These are phyloP conservation scores for Drosophila prostipennis DNA, from an alignment of 2,888 invertebrate species.

Conservation along the genomic window DNA sequence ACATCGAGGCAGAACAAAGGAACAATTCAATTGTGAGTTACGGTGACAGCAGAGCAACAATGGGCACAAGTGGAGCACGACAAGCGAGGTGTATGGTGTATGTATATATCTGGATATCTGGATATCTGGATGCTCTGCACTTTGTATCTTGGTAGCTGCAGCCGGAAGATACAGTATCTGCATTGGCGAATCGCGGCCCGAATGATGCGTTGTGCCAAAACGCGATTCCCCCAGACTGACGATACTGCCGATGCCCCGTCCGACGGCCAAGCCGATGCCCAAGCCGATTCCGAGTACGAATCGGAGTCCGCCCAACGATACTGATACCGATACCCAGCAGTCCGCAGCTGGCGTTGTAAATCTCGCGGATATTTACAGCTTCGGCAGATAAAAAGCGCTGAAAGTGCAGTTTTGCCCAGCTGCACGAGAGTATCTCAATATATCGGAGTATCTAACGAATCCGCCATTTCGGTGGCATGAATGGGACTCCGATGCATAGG, in stretches of 20 bases:
- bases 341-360: slow-evolving; percentile 72
- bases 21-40: slow-evolving; percentile 78
- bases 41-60: slow-evolving; percentile 70
- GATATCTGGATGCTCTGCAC: neutral
- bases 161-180: slow-evolving; percentile 6
- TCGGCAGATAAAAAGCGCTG: slow-evolving; percentile 70
- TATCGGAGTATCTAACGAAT: slow-evolving; percentile 20
- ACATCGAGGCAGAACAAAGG: slow-evolving; percentile 58
- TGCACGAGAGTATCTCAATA: slow-evolving; percentile 17
- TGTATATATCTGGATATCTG: slow-evolving; percentile 15
- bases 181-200: slow-evolving; percentile 15
- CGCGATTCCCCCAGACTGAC: slow-evolving; percentile 1
- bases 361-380: slow-evolving; percentile 83
- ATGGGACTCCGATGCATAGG: slow-evolving; percentile 10
- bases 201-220: slow-evolving; percentile 34
- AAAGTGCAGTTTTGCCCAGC: slow-evolving; percentile 44
- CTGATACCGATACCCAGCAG: slow-evolving; percentile 51
- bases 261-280: neutral
- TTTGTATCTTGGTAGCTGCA: neutral
- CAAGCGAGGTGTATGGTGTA: slow-evolving; percentile 10
- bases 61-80: slow-evolving; percentile 67
- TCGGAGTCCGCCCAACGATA: slow-evolving; percentile 26
- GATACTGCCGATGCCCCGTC: neutral
- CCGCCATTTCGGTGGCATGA: slow-evolving; percentile 49
- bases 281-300: slow-evolving; percentile 39